phyloP scores from a whole-genome alignment of 2,888 invertebrate species.

The Galeruca laticollis region DNA sequence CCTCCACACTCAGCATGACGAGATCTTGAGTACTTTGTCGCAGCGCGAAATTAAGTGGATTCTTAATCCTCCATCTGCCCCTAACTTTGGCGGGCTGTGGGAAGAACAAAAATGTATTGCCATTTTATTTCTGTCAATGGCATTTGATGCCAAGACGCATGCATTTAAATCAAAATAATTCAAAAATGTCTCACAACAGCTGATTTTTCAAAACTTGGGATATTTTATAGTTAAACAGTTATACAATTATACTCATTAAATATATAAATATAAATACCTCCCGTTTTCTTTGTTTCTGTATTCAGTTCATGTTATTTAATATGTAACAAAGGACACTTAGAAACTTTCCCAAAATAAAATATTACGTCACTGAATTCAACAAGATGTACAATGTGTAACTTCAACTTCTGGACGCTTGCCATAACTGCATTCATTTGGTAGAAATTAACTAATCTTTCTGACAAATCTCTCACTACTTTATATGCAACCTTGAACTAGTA shows the following conservation, averaged over 20 bases:
- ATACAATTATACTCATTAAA: neutral
- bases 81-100: no score
- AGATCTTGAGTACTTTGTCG: no score
- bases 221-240: no score
- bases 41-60: no score
- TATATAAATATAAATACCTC: neutral
- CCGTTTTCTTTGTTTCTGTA: constrained; percentile 10
- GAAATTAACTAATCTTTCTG: constrained; percentile 25
- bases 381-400: constrained; percentile 37
- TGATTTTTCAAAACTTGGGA: no score
- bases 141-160: no score
- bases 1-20: no score
- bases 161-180: no score
- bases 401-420: constrained; percentile 38
- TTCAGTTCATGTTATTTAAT: constrained; percentile 26
- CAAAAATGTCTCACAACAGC: no score
- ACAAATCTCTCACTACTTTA: constrained; percentile 19
- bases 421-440: constrained; percentile 36
- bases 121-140: no score
- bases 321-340: constrained; percentile 30
- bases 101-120: no score
- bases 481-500: constrained; percentile 25
- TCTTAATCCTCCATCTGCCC: no score
- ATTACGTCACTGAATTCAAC: constrained; percentile 36
- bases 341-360: constrained; percentile 37